These are phyloP conservation scores for Mormyrops boulengeri DNA, from an alignment of 2,797 vertebrate genomes.

Conservation along the genomic window DNA sequence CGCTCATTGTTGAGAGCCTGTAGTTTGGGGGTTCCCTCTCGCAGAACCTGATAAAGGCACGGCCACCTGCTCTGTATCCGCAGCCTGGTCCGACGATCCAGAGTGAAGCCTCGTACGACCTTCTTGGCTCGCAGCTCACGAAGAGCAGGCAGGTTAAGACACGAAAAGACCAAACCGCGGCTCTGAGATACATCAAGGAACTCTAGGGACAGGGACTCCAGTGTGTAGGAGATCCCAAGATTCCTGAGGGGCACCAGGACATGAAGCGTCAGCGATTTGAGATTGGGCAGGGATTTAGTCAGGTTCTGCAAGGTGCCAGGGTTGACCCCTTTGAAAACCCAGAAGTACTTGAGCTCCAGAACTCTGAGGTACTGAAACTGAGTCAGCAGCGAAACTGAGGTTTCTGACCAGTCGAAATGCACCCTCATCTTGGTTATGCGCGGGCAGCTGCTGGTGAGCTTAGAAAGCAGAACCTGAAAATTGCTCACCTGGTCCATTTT, in stretches of 20 bases:
- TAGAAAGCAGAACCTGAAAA: conserved; percentile 68
- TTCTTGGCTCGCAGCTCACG: conserved; percentile 72
- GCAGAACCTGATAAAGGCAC: conserved; percentile 70
- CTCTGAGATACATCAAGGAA: conserved; percentile 73
- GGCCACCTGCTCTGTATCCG: conserved; percentile 73
- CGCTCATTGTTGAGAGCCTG: conserved; percentile 71
- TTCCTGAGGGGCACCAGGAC: conserved; percentile 73
- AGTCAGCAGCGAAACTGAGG: conserved; percentile 63
- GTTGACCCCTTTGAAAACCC: conserved; percentile 72
- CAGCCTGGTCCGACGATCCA: conserved; percentile 66
- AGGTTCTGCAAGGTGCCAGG: conserved; percentile 64
- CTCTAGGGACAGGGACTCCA: conserved; percentile 69
- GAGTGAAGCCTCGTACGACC: conserved; percentile 69
- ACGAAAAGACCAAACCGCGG: conserved; percentile 69
- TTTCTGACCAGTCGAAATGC: conserved; percentile 75
- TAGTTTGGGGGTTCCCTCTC: conserved; percentile 66
- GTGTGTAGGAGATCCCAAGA: conserved; percentile 69
- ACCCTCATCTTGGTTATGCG: conserved; percentile 66
- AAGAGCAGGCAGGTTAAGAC: conserved; percentile 64
- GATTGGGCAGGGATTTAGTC: conserved; percentile 65
- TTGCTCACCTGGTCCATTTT: conserved; percentile 72
- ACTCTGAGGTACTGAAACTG: conserved; percentile 69
- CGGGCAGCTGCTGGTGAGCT: conserved; percentile 62
- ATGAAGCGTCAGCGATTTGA: conserved; percentile 68
- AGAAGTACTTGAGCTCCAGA: conserved; percentile 76